Percentiles rank a stretch among this genome's conserved stretches.
Conservation (phyloP, 2,797 vertebrate species). For the Thripadectes ignobilis region DNA sequence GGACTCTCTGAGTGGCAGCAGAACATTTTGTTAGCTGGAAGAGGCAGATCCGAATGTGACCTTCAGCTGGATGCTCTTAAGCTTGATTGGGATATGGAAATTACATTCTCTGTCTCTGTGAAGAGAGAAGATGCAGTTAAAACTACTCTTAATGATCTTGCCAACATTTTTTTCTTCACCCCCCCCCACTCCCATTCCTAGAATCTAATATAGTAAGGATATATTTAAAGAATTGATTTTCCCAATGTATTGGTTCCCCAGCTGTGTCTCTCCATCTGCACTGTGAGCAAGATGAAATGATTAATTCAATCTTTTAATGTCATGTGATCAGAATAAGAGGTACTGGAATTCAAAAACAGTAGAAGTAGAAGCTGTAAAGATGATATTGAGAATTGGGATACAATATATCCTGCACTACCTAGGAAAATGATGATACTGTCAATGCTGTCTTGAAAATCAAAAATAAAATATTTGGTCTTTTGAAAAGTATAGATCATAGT, state of each 20-base stretch:
- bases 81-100: slow-evolving; percentile 59
- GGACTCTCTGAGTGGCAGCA: slow-evolving; percentile 4
- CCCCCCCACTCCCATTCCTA: background rate
- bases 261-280: background rate
- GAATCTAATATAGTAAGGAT: background rate
- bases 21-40: background rate
- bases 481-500: background rate
- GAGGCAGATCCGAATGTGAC: slow-evolving; percentile 34
- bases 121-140: background rate
- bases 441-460: background rate
- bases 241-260: background rate
- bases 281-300: background rate
- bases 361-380: background rate
- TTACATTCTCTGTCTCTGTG: background rate
- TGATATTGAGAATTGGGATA: background rate
- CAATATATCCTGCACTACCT: background rate
- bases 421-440: background rate
- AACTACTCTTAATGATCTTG: background rate
- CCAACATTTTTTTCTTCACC: background rate
- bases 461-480: background rate
- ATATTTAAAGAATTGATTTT: background rate
- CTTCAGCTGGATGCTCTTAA: slow-evolving; percentile 57
- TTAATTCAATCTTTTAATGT: slow-evolving; percentile 28
- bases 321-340: background rate
- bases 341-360: background rate